phyloP scores from a whole-genome alignment of 2,113 vertebrate species.

The Candoia aspera region DNA sequence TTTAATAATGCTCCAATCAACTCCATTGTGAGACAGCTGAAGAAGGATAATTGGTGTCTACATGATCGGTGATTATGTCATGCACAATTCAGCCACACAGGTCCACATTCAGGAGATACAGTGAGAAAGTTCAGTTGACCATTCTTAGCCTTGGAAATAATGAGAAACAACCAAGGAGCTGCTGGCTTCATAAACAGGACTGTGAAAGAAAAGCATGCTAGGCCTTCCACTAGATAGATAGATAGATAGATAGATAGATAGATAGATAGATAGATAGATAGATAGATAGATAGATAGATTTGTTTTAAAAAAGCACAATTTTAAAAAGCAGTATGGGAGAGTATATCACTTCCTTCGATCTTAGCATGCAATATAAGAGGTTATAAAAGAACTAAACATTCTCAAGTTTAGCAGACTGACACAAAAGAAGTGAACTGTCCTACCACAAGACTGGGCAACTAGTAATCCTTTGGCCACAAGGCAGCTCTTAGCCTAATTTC shows the following conservation, averaged over 20 bases:
- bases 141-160: not conserved
- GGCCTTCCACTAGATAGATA: rapidly evolving
- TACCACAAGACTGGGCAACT: not conserved
- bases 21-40: slow-evolving; percentile 56
- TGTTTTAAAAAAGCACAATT: not conserved
- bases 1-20: slow-evolving; percentile 69
- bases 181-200: not conserved
- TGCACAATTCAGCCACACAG: slow-evolving; percentile 24
- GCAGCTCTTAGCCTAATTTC: not conserved
- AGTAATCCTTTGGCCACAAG: not conserved
- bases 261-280: too few species aligned
- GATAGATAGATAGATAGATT: too few species aligned
- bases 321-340: not conserved
- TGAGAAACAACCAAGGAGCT: not conserved
- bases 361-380: not conserved
- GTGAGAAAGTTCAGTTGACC: not conserved
- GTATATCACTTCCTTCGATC: not conserved
- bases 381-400: not conserved
- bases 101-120: slow-evolving; percentile 13
- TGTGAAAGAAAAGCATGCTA: rapidly evolving
- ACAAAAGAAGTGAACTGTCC: not conserved
- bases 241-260: too few species aligned
- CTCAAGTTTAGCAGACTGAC: not conserved
- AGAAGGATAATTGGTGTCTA: slow-evolving; percentile 62
- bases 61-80: slow-evolving; percentile 61